These are phyloP conservation scores for Danio aesculapii DNA, from an alignment of 2,797 vertebrate species.

Conservation along the genomic window DNA sequence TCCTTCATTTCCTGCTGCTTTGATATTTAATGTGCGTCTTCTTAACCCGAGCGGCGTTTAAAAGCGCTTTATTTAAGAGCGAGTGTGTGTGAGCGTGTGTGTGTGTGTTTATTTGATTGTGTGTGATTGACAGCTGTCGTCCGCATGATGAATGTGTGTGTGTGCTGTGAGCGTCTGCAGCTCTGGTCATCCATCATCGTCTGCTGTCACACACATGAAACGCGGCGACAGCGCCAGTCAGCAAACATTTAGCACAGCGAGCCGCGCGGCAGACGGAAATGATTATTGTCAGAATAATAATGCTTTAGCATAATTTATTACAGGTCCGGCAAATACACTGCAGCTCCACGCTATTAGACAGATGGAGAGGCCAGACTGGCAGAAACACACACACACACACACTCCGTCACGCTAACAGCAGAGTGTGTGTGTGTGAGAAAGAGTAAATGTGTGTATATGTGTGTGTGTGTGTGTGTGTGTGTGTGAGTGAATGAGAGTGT, in stretches of 20 bases:
- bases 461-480: neutral
- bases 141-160: slow-evolving; percentile 99
- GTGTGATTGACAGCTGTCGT: no score
- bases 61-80: slow-evolving; percentile 98
- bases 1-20: slow-evolving; percentile 73
- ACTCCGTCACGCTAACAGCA: slow-evolving; percentile 72
- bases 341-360: slow-evolving; percentile 99
- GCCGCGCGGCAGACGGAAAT: slow-evolving; percentile 99
- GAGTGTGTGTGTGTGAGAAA: slow-evolving; percentile 68
- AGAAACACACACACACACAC: slow-evolving; percentile 96
- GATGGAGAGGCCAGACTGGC: slow-evolving; percentile 99
- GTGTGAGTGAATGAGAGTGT: neutral
- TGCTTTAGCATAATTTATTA: slow-evolving; percentile 99
- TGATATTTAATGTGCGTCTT: slow-evolving; percentile 71
- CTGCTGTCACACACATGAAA: slow-evolving; percentile 98
- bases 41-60: slow-evolving; percentile 88
- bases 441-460: neutral
- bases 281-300: slow-evolving; percentile 99
- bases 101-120: no score
- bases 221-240: slow-evolving; percentile 99
- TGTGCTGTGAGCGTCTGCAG: slow-evolving; percentile 97
- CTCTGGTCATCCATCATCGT: slow-evolving; percentile 99
- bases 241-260: slow-evolving; percentile 99
- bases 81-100: no score
- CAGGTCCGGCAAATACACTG: slow-evolving; percentile 99